Evolutionary conservation across 2,113 vertebrate species (phyloP), one percentile per base, ranked within the genome.

Genomic region (Campylorhamphus procurvoides): DNA sequence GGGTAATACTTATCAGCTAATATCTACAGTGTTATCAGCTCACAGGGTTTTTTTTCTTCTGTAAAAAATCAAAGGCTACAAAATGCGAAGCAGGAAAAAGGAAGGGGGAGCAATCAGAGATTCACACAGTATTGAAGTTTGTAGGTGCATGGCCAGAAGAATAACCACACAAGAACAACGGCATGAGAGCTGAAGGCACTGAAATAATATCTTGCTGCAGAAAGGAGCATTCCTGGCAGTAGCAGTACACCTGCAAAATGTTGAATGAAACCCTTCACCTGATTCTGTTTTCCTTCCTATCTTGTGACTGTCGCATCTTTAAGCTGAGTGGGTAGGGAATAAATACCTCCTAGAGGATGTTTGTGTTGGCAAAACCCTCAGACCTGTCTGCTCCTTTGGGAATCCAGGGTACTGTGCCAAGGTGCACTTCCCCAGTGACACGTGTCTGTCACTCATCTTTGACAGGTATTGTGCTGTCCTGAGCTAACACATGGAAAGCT

Each of bases 401-500:
- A 91, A 62, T 22, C 15, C 40, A 18, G 58, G 20, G 42, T 12
- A 4, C 46, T 39, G 33, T 71, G 77, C 60, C 66, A 94, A 7
- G 7, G 25, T 8, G 28, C 27, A 1, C 4, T 4, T 50, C 29
- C 44, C 23, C 23, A 33, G 50, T 17, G 50, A 40, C 63, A 16
- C 7, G 7, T n/a, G 15, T 62, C 20, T 79, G 39, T 47, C 63
- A 22, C 33, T 63, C 1, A 1, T 46, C 67, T 55, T 23, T 53
- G 39, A 53, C 44, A 82, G 40, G 31, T 14, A 27, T 52, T 52
- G 47, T 22, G 37, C 12, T 22, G 66, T 49, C 53, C 82, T 66
- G 20, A 93, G 59, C 29, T 77, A 63, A 17, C 22, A 35, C 15
- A 4, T 0, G 0, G 59, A 47, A 66, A 47, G 14, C 25, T 0